A percentile compares a stretch with the other conserved stretches of the same genome.
phyloP scores from a whole-genome alignment of 2,888 invertebrate genomes.

The Fragum fragum region DNA sequence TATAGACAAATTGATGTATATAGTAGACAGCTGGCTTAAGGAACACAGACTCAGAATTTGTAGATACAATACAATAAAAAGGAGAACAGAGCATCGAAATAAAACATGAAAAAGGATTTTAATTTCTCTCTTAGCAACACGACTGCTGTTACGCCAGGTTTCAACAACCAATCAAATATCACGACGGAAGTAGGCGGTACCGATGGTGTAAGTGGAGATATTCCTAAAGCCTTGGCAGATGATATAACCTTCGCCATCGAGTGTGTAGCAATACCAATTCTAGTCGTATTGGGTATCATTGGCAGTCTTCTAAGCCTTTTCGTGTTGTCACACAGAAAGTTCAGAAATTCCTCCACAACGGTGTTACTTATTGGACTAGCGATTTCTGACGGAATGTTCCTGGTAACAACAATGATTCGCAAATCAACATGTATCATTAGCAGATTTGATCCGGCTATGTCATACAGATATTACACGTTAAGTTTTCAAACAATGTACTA shows the following conservation, averaged over 20 bases:
- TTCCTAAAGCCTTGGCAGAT: not conserved
- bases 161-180: too few species aligned
- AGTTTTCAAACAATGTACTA: constrained; percentile 45
- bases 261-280: constrained; percentile 50
- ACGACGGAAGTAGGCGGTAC: too few species aligned
- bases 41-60: too few species aligned
- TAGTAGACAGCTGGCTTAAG: too few species aligned
- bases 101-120: too few species aligned
- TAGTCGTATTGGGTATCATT: constrained; percentile 42
- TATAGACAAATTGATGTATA: too few species aligned
- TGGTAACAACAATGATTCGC: constrained; percentile 37
- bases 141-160: too few species aligned
- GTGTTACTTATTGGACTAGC: constrained; percentile 42
- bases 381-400: constrained; percentile 42
- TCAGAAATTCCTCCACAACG: constrained; percentile 11
- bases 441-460: constrained; percentile 26
- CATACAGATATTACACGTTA: constrained; percentile 27
- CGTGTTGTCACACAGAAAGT: constrained; percentile 34
- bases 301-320: constrained; percentile 50
- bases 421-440: constrained; percentile 49
- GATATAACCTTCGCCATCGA: constrained; percentile 31
- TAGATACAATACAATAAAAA: too few species aligned
- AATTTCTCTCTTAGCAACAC: too few species aligned
- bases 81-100: too few species aligned
- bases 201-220: not conserved